Evolutionary conservation across 2,888 invertebrate species (phyloP), one percentile per base, ranked within the genome.

Genomic region (Drosophila tanythrix): DNA sequence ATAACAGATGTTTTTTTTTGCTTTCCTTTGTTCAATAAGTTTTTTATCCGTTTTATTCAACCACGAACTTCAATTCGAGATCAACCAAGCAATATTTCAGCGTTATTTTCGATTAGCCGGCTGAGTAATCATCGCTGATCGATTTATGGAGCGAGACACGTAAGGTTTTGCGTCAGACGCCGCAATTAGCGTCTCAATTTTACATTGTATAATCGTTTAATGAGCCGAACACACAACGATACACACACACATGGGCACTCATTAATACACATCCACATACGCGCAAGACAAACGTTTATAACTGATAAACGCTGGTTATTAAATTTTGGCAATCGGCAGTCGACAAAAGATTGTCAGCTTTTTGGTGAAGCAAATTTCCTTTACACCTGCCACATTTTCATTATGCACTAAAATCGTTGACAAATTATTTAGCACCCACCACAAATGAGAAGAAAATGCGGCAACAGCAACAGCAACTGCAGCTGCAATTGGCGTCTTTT

Each of bases 21-120:
- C 21, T 15, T 31, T 25, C n/a, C 29, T 57, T 51, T 25, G 10
- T 46, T 29, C 5, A 63, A 50, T 38, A 40, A 50, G 35, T 59
- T 56, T 40, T 29, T 11, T 15, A 40, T 31, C n/a, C 8, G 40
- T 35, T 51, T 73, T 33, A 50, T 25, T 52, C 58, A 86, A 88
- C 88, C 88, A 66, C 83, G 85, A 74, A 82, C 64, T 88, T 79
- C 88, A 75, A 82, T 83, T 80, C 61, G 56, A 70, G 77, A 77
- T 77, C 82, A 77, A 77, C 82, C 81, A 75, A 70, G 56, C 82
- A 67, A 76, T 82, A 69, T 70, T 72, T 36, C 64, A 52, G 40
- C 25, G 35, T 31, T 51, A 27, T 64, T 66, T 78, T 81, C 78
- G 70, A 86, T 88, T 88, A 71, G 51, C 64, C 69, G 74, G 56